A percentile compares a stretch with the other conserved stretches of the same genome.
Evolutionary conservation across 2,888 invertebrate species (phyloP).

Genomic region (Protonemura montana): DNA sequence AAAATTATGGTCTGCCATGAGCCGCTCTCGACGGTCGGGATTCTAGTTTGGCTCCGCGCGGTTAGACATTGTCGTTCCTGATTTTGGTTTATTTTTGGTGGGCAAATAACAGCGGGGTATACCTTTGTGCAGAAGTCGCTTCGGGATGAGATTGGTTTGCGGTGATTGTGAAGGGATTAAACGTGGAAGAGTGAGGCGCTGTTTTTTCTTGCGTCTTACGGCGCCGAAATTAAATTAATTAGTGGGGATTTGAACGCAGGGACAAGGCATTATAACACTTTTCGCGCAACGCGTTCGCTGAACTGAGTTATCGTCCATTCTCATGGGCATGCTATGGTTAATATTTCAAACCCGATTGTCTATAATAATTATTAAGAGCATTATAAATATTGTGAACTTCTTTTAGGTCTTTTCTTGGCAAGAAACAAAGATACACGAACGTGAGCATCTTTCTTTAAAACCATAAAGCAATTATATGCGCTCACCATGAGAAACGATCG

Average conservation of each 20-base stretch:
- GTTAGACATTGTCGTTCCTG: constrained; percentile 18
- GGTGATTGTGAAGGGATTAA: background rate
- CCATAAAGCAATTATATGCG: background rate
- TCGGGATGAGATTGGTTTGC: background rate
- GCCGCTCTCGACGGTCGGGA: background rate
- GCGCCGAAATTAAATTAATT: background rate
- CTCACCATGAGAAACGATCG: background rate
- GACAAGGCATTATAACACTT: background rate
- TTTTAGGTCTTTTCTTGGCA: background rate
- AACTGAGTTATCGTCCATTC: too few relatives aligned
- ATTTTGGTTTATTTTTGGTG: constrained; percentile 27
- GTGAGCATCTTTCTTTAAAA: background rate
- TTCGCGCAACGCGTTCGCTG: too few relatives aligned
- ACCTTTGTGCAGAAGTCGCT: background rate
- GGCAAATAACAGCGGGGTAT: background rate
- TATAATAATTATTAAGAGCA: too few relatives aligned
- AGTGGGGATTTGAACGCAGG: constrained; percentile 12
- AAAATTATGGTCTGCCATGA: background rate
- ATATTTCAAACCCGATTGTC: too few relatives aligned
- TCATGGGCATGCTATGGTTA: too few relatives aligned
- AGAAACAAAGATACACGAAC: background rate
- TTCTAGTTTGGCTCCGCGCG: background rate
- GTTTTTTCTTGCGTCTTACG: background rate
- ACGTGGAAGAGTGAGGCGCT: background rate
- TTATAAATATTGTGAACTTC: too few relatives aligned